These are phyloP conservation scores for Zaprionus tsacasi DNA, from an alignment of 1,140 invertebrate genomes.

Conservation along the genomic window DNA sequence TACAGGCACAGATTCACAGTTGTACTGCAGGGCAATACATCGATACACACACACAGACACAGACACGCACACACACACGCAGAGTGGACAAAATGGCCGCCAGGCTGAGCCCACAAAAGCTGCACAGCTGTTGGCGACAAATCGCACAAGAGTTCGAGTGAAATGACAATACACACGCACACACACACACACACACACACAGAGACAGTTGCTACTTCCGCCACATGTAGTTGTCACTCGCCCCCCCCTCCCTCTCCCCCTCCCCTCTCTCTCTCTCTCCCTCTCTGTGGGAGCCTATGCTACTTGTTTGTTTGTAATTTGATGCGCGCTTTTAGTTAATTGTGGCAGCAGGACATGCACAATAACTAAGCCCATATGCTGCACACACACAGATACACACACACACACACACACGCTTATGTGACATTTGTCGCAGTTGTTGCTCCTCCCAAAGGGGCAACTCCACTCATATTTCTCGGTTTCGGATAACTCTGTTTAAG, in stretches of 20 bases:
- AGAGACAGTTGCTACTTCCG: constrained; percentile 74
- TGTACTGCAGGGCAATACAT: constrained; percentile 10
- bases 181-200: constrained; percentile 14
- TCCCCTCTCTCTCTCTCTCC: constrained; percentile 14
- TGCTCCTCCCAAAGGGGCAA: constrained; percentile 11
- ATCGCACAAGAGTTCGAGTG: constrained; percentile 75
- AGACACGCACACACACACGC: not conserved
- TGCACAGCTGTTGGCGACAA: constrained; percentile 76
- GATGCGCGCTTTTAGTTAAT: constrained; percentile 82
- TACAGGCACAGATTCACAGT: constrained; percentile 7
- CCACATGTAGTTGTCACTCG: constrained; percentile 73
- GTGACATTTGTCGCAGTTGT: constrained; percentile 75
- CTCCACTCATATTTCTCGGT: constrained; percentile 63
- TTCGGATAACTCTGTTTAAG: constrained; percentile 64
- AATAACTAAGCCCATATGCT: constrained; percentile 68
- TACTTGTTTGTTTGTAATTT: constrained; percentile 76
- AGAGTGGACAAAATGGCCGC: constrained; percentile 43
- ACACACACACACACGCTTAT: constrained; percentile 32
- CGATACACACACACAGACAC: not conserved
- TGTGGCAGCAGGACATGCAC: constrained; percentile 78
- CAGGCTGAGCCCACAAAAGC: constrained; percentile 63
- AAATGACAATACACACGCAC: constrained; percentile 72
- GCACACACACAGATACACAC: constrained; percentile 23
- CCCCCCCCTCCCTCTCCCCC: constrained; percentile 13
- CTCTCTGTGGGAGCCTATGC: constrained; percentile 17